Percentiles rank a stretch among this genome's conserved stretches.
Evolutionary conservation across 2,888 invertebrate genomes (phyloP).

Genomic region (Macrophya alboannulata): DNA sequence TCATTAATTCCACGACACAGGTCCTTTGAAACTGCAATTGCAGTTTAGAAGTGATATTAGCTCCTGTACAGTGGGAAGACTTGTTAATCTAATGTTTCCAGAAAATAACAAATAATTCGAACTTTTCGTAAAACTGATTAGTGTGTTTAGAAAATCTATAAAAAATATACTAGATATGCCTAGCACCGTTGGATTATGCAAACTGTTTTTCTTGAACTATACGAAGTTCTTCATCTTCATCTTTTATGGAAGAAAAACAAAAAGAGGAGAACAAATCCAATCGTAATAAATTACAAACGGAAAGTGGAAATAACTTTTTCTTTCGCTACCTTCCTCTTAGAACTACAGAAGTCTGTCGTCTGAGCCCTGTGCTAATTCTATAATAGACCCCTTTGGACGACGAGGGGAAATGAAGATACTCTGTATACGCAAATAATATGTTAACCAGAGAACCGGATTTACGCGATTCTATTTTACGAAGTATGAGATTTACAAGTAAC

Average conservation of each 20-base stretch:
- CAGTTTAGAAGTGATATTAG: neutral
- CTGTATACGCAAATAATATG: neutral
- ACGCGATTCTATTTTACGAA: neutral
- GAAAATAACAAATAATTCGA: neutral
- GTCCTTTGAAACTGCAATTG: neutral
- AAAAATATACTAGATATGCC: neutral
- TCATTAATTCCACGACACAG: neutral
- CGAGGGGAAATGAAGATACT: neutral
- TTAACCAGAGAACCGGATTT: constrained; percentile 6
- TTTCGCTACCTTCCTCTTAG: neutral
- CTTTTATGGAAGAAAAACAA: too few relatives aligned
- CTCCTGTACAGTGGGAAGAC: neutral
- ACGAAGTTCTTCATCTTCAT: too few relatives aligned
- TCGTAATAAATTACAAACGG: neutral
- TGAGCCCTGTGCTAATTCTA: neutral
- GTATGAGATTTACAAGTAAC: constrained; percentile 9
- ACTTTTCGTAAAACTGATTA: neutral
- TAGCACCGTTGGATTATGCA: neutral
- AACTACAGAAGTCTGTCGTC: neutral
- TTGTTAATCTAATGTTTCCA: neutral
- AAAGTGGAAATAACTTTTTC: neutral
- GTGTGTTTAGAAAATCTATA: neutral
- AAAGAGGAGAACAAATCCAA: neutral
- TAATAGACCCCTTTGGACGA: neutral
- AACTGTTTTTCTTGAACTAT: neutral